phyloP scores from a whole-genome alignment of 2,888 invertebrate species.

The Scrobipalpa atriplicella region DNA sequence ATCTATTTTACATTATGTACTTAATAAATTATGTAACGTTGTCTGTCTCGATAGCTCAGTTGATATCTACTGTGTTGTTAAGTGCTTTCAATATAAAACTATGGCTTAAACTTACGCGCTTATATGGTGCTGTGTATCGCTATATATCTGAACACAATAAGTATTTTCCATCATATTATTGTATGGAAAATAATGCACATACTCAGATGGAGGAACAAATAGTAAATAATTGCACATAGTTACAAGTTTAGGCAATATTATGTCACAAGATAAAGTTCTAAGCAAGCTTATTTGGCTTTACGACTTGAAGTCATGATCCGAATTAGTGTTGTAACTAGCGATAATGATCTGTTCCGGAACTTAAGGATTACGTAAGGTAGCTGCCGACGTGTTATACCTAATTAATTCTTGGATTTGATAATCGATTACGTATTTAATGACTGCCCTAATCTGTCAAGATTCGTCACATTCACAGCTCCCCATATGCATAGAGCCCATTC shows the following conservation, averaged over 20 bases:
- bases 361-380: constrained; percentile 18
- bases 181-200: too few species aligned
- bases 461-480: constrained; percentile 3
- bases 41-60: too few species aligned
- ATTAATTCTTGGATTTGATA: neutral
- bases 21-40: too few species aligned
- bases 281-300: neutral
- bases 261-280: constrained; percentile 1
- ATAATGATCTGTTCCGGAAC: constrained; percentile 24
- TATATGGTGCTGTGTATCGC: too few species aligned
- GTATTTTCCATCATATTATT: too few species aligned
- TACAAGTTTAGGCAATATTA: neutral
- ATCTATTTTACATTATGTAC: too few species aligned
- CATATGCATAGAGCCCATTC: neutral
- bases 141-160: too few species aligned
- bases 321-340: constrained; percentile 7
- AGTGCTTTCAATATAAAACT: too few species aligned
- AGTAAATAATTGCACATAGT: neutral
- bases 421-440: neutral
- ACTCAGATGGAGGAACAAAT: too few species aligned
- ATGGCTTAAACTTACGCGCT: too few species aligned
- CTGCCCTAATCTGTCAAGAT: neutral
- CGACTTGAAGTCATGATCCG: constrained; percentile 3
- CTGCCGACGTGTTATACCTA: constrained; percentile 1
- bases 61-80: too few species aligned